Conservation (phyloP, 2,888 invertebrate genomes). For the Dicyrtoma fusca region DNA sequence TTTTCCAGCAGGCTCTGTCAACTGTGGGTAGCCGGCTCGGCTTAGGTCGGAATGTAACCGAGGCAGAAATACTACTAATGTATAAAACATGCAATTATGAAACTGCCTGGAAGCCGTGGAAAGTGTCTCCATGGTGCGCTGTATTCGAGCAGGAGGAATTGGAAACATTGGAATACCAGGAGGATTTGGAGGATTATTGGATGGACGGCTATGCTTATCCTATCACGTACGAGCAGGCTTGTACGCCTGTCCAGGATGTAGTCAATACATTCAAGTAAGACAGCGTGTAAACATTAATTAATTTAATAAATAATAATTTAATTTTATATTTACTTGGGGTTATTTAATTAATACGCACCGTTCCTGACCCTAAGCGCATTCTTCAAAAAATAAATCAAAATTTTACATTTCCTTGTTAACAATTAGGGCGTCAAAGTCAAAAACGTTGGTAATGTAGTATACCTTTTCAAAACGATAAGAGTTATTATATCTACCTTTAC, state of each 20-base stretch:
- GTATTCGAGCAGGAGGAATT: conserved; percentile 69
- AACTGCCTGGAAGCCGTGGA: conserved; percentile 73
- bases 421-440: no score
- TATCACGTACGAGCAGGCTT: conserved; percentile 75
- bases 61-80: conserved; percentile 68
- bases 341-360: no score
- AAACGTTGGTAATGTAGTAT: no score
- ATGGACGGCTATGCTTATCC: conserved; percentile 78
- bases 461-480: no score
- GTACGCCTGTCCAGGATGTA: conserved; percentile 72
- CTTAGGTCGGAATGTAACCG: conserved; percentile 63
- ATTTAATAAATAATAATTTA: background rate
- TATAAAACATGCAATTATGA: conserved; percentile 78
- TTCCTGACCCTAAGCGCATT: no score
- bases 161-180: conserved; percentile 71
- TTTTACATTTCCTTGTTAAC: no score
- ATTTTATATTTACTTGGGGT: no score
- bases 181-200: conserved; percentile 81
- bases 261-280: conserved; percentile 72
- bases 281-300: background rate
- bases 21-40: conserved; percentile 68
- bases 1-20: conserved; percentile 66
- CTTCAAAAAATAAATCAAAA: no score
- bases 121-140: conserved; percentile 78
- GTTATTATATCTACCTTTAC: no score